These are phyloP conservation scores for Caenorhabditis briggsae DNA, from an alignment of 1,140 invertebrate species.

Conservation along the genomic window DNA sequence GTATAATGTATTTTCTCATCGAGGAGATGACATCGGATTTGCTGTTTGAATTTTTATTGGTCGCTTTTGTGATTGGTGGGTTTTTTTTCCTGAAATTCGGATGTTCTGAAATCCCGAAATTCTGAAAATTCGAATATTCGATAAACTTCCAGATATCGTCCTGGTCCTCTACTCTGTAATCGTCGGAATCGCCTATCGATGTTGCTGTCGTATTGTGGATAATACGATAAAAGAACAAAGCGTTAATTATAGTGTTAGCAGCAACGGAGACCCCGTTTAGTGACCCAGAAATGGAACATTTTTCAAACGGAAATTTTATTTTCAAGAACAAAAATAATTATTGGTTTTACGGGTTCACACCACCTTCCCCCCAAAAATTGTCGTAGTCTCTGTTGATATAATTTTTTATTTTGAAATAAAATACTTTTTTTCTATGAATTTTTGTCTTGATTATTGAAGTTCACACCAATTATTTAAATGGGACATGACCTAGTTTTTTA, in stretches of 20 bases:
- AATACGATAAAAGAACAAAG: neutral
- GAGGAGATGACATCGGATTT: slow-evolving; percentile 31
- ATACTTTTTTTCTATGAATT: no score
- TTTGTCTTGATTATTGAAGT: no score
- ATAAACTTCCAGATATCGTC: slow-evolving; percentile 10
- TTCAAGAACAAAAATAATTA: no score
- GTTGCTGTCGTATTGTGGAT: slow-evolving; percentile 35
- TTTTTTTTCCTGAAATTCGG: neutral
- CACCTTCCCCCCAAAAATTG: no score
- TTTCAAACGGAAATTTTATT: no score
- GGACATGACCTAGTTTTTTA: no score
- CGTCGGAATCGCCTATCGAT: slow-evolving; percentile 41
- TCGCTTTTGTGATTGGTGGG: slow-evolving; percentile 33
- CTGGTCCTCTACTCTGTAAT: neutral
- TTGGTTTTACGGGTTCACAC: no score
- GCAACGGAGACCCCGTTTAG: slow-evolving; percentile 15
- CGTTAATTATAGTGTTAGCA: slow-evolving; percentile 31
- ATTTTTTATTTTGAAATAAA: no score
- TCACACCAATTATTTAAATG: no score
- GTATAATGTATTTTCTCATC: slow-evolving; percentile 45
- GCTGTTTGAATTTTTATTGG: slow-evolving; percentile 6
- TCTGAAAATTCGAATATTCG: neutral
- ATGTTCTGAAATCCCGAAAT: neutral
- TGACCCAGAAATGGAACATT: no score
- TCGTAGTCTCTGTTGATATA: no score